Evolutionary conservation across 30 jellyfish, hydroid and myxozoan species (phyloP), one percentile per base, ranked within the genome.

Genomic region (Hydractinia symbiolongicarpus): DNA sequence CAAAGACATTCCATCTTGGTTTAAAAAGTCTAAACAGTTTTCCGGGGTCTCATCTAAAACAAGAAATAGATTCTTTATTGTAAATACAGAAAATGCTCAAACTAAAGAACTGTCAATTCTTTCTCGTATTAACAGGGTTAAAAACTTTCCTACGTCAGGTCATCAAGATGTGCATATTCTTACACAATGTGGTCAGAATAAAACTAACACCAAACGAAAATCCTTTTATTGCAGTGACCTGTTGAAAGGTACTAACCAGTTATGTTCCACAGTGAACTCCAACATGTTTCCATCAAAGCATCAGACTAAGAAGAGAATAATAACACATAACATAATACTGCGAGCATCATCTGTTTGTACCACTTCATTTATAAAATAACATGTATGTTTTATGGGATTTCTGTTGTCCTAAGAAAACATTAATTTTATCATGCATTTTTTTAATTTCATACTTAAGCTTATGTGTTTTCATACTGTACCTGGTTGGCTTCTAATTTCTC

Each of bases 221-320:
- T 30, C 44, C 44, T 30, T 30, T 30, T 30, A 30, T 30, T 30
- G 44, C 44, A 30, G 44, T 30, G 44, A 30, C 44, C 44, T 30
- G 44, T 30, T 30, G 44, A 30, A 30, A 30, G 44, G 44, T 30
- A 13, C n/a, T 5, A 40, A 88, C 96, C 96, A 49, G 96, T 88
- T 0, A 88, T 78, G 55, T 88, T 88, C 96, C 96, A 88, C 30
- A 88, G 75, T 5, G 84, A 71, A 19, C 90, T 76, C 96, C 96
- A 88, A 79, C 90, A 78, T 5, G 89, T 73, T 52, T 84, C 89
- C 62, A 88, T 60, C 8, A 81, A 52, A 11, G 68, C 53, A 54
- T 77, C 90, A 17, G 82, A 64, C 90, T 87, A 73, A 16, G 60
- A 9, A 54, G n/a, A 15, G 77, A 51, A n/a, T 7, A 82, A 66